A percentile compares a stretch with the other conserved stretches of the same genome.
phyloP scores from a whole-genome alignment of 2,113 vertebrate genomes.

The Castor canadensis region DNA sequence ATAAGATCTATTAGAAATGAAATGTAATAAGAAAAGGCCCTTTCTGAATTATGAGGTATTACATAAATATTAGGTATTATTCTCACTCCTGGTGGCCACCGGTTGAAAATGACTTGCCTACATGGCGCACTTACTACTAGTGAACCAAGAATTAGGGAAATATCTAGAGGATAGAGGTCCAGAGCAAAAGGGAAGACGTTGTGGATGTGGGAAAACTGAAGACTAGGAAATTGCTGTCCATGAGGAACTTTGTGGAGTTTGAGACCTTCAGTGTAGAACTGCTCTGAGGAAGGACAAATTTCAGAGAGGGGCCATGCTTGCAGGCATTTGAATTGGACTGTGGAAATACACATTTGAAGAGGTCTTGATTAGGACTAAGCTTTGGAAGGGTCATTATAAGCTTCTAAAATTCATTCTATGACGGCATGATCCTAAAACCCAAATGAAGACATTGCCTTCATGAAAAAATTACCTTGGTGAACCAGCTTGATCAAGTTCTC shows the following conservation, averaged over 20 bases:
- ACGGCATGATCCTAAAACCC: not conserved
- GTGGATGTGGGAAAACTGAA: not conserved
- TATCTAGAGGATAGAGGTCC: not conserved
- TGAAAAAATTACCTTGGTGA: not conserved
- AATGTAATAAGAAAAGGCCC: not conserved
- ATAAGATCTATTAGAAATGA: not conserved
- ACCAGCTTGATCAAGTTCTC: not conserved
- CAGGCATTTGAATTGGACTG: not conserved
- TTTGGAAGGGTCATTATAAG: not conserved
- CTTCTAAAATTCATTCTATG: not conserved
- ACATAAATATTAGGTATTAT: not conserved
- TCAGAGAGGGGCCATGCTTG: not conserved
- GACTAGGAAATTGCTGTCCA: not conserved
- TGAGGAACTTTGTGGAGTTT: not conserved
- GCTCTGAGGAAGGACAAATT: not conserved
- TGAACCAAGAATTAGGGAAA: not conserved
- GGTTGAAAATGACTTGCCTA: not conserved
- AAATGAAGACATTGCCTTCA: not conserved
- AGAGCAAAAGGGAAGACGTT: not conserved
- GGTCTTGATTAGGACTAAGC: not conserved
- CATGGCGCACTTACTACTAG: not conserved
- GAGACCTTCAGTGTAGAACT: not conserved
- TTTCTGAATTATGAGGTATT: not conserved
- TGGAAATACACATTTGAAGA: not conserved
- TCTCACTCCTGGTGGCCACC: not conserved